Base-by-base conservation (phyloP, 2,113 vertebrate genomes). In the Noctilio leporinus region DNA sequence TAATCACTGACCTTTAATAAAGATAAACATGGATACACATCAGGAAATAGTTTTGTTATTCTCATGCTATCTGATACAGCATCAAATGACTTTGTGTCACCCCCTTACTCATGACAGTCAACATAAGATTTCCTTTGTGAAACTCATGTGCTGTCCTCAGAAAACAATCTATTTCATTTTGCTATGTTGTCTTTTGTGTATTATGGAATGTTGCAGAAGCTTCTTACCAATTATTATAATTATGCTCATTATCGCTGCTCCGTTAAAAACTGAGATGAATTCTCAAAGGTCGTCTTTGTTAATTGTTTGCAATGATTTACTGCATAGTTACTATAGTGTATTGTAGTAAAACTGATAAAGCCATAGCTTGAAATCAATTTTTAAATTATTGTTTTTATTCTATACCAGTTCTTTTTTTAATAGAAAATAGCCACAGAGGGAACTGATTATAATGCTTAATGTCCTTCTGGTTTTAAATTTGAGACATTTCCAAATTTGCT, bases 141-240 rank as follows among this genome's bases (percentile, higher is more conserved):
- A 94, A 62, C 22, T 47, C 4, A 2, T 43, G 30, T 93, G 83
- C 24, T 84, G 51, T 24, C 70, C 88, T 10, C 26, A 8, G 0
- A 10, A 30, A 76, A 91, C 87, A 88, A 64, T 49, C 76, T 67
- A 72, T 97, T 96, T 95, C 70, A 77, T 96, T 96, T 94, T 93
- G 91, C 45, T 62, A 59, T 24, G 0, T 86, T 97, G 47, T 95
- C 95, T 97, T 85, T 97, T 95, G 72, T 96, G 72, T 96, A 17
- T 62, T 96, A 24, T 92, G 70, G 88, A 96, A 96, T 91, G 67
- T 33, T 90, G 76, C 73, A 96, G 92, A 45, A 24, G 86, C 90
- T 94, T 77, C 92, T 96, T 81, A 97, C 53, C 97, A 96, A 96
- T 97, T 95, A 93, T 97, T 96, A 55, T 95, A 93, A 91, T 97